Conservation (phyloP, 2,888 invertebrate species). For the Caenorhabditis sp. region DNA sequence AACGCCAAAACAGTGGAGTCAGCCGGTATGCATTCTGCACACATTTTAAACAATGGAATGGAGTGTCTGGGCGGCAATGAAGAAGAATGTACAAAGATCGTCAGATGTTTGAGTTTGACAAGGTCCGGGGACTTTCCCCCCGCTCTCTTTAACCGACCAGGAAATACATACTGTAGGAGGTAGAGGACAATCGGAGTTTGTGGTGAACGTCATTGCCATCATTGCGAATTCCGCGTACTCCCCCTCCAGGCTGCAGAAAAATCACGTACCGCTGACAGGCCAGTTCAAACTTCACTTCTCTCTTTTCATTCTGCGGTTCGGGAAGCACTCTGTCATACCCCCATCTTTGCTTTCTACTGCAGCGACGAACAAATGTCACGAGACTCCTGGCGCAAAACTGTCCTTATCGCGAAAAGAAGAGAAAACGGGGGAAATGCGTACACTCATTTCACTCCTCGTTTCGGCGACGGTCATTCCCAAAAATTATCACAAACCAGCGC, state of each 20-base stretch:
- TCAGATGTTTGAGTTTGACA: conserved; percentile 4
- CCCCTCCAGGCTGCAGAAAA: conserved; percentile 16
- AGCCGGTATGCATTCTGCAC: conserved; percentile 1
- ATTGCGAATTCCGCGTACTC: conserved; percentile 36
- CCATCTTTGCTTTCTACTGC: conserved; percentile 3
- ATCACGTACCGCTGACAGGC: conserved; percentile 24
- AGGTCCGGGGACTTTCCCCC: not conserved
- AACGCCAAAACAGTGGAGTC: not conserved
- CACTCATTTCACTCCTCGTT: conserved; percentile 15
- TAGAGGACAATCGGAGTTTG: conserved; percentile 10
- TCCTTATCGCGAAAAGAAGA: conserved; percentile 21
- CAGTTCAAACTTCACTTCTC: conserved; percentile 49
- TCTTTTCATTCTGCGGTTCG: conserved; percentile 18
- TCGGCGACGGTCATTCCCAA: conserved; percentile 33
- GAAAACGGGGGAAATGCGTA: no score
- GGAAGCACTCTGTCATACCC: conserved; percentile 19
- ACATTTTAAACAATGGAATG: conserved; percentile 11
- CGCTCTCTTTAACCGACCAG: not conserved
- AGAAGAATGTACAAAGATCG: conserved; percentile 25
- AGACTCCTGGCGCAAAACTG: conserved; percentile 6
- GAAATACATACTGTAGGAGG: not conserved
- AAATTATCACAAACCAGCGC: conserved; percentile 51
- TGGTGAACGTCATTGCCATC: conserved; percentile 33
- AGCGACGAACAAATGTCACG: conserved; percentile 27
- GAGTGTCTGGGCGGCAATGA: not conserved